These are phyloP conservation scores for Hyposoter didymator DNA, from an alignment of 2,888 invertebrate species.

Conservation along the genomic window DNA sequence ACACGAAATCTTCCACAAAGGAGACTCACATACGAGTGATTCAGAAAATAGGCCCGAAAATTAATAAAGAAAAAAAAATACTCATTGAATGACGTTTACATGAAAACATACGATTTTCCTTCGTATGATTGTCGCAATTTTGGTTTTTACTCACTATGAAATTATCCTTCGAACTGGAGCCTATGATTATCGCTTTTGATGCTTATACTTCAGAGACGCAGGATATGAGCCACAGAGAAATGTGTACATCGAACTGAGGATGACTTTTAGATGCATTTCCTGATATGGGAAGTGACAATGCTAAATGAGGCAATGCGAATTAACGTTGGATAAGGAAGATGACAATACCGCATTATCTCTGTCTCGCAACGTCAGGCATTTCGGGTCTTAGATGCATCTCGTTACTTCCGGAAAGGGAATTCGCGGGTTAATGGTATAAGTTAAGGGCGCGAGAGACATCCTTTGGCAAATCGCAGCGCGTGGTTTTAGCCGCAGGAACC, in stretches of 20 bases:
- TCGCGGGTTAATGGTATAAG: conserved; percentile 36
- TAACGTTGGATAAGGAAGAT: conserved; percentile 10
- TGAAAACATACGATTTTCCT: not conserved
- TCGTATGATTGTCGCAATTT: not conserved
- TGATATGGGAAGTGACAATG: not conserved
- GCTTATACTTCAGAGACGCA: not conserved
- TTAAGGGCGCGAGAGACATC: conserved; percentile 34
- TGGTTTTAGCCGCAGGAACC: conserved; percentile 40
- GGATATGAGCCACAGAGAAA: not conserved
- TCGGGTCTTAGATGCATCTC: conserved; percentile 24
- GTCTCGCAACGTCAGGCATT: conserved; percentile 12
- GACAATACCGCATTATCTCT: conserved; percentile 21
- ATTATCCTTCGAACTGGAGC: not conserved
- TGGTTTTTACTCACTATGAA: too few species aligned
- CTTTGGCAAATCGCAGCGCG: conserved; percentile 48
- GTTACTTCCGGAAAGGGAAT: conserved; percentile 45
- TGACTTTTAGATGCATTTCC: conserved; percentile 7
- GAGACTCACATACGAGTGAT: not conserved
- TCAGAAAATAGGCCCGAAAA: not conserved
- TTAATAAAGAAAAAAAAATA: not conserved
- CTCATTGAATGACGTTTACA: not conserved
- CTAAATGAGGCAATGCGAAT: not conserved
- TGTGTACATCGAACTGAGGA: not conserved
- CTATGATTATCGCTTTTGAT: not conserved
- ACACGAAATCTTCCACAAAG: too few species aligned